Conservation (phyloP, 2,888 invertebrate genomes). For the Netelia inedita region DNA sequence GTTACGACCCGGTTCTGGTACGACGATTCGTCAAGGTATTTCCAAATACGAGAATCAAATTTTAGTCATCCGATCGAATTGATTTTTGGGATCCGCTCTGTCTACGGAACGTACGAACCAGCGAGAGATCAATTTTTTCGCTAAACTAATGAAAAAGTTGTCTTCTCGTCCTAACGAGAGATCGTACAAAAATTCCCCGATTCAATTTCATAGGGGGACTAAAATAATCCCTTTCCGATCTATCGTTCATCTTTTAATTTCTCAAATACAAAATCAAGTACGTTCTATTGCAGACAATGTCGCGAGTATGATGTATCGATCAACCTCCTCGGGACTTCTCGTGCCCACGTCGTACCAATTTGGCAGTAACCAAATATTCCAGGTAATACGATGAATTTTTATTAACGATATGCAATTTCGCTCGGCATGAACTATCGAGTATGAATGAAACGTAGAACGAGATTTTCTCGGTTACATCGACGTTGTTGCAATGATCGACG, state of each 20-base stretch:
- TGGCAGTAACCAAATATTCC: constrained; percentile 88
- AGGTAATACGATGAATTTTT: constrained; percentile 85
- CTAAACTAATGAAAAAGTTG: background rate
- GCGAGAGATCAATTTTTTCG: background rate
- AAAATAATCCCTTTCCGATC: background rate
- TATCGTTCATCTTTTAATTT: background rate
- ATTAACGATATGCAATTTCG: background rate
- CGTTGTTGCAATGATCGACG: constrained; percentile 1
- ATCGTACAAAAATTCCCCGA: background rate
- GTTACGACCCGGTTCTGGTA: constrained; percentile 79
- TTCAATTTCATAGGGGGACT: background rate
- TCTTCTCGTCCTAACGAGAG: no score
- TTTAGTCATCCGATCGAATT: constrained; percentile 2
- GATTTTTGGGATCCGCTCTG: background rate
- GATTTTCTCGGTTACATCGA: constrained; percentile 10
- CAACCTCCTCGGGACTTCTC: constrained; percentile 87
- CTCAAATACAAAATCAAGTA: background rate
- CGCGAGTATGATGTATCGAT: constrained; percentile 90
- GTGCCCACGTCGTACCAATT: constrained; percentile 88
- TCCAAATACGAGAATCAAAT: constrained; percentile 2
- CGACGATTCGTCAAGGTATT: constrained; percentile 80
- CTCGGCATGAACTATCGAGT: constrained; percentile 46
- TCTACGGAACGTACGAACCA: background rate
- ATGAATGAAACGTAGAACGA: constrained; percentile 38
- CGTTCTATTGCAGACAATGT: constrained; percentile 78